Conservation (phyloP, 2,113 vertebrate species). For the Antechinus stuartii region DNA sequence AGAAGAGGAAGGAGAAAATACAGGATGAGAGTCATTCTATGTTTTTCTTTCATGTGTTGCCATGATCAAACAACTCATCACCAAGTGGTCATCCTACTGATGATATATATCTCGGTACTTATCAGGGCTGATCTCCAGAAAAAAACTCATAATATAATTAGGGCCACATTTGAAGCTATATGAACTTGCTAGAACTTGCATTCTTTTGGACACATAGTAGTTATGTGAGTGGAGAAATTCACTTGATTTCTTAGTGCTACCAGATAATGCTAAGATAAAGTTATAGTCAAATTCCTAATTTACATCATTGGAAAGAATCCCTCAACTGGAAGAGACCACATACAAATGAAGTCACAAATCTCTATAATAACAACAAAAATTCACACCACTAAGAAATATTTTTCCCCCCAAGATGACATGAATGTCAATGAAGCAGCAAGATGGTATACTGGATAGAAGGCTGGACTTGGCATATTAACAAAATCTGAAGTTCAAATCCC, state of each 20-base stretch:
- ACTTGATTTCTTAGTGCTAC: not conserved
- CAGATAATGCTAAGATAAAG: not conserved
- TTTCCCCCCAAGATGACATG: not conserved
- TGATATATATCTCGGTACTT: not conserved
- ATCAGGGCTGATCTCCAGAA: not conserved
- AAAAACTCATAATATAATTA: not conserved
- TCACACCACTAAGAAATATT: not conserved
- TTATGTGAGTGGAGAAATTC: not conserved
- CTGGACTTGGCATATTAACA: not conserved
- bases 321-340: too few relatives aligned
- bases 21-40: not conserved
- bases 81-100: not conserved
- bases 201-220: not conserved
- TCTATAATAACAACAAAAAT: too few relatives aligned
- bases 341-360: too few relatives aligned
- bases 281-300: not conserved
- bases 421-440: not conserved
- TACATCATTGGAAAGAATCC: too few relatives aligned
- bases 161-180: not conserved
- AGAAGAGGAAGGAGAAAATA: not conserved
- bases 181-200: not conserved
- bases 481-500: not conserved
- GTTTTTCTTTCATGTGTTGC: not conserved
- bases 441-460: not conserved
- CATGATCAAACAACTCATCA: not conserved